Percentiles rank a stretch among this genome's conserved stretches.
phyloP scores from a whole-genome alignment of 2,888 invertebrate genomes.

The Xylota segnis region DNA sequence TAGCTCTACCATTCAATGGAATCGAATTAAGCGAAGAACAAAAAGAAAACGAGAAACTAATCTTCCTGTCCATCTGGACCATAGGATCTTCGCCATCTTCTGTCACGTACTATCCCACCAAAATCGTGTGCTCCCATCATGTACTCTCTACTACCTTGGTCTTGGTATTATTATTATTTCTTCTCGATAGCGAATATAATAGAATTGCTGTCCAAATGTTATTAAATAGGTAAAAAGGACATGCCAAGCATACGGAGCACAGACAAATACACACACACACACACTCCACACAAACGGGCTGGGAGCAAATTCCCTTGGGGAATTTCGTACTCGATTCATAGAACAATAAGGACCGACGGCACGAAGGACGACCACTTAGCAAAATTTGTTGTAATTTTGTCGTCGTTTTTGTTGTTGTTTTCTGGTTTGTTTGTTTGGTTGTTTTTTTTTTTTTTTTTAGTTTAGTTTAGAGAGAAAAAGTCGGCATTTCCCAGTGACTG shows the following conservation, averaged over 20 bases:
- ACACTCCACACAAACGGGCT: neutral
- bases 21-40: conserved; percentile 60
- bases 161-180: conserved; percentile 64
- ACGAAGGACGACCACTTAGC: conserved; percentile 66
- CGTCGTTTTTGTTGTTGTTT: conserved; percentile 17
- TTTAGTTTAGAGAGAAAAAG: neutral
- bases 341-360: conserved; percentile 55
- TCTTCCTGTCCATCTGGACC: conserved; percentile 20
- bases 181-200: conserved; percentile 73
- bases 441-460: conserved; percentile 9
- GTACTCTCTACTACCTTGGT: conserved; percentile 32
- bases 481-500: neutral
- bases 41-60: conserved; percentile 27
- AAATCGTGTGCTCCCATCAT: conserved; percentile 52
- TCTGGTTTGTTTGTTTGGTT: too few relatives aligned
- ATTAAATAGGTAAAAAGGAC: conserved; percentile 76
- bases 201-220: conserved; percentile 76
- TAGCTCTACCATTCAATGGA: conserved; percentile 43
- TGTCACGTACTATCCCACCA: conserved; percentile 55
- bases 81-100: conserved; percentile 29
- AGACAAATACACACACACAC: neutral
- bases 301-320: conserved; percentile 15
- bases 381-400: conserved; percentile 67
- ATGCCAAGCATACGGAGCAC: conserved; percentile 64
- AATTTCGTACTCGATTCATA: conserved; percentile 41